These are phyloP conservation scores for Mola mola DNA, from an alignment of 2,113 vertebrate genomes.

Conservation along the genomic window DNA sequence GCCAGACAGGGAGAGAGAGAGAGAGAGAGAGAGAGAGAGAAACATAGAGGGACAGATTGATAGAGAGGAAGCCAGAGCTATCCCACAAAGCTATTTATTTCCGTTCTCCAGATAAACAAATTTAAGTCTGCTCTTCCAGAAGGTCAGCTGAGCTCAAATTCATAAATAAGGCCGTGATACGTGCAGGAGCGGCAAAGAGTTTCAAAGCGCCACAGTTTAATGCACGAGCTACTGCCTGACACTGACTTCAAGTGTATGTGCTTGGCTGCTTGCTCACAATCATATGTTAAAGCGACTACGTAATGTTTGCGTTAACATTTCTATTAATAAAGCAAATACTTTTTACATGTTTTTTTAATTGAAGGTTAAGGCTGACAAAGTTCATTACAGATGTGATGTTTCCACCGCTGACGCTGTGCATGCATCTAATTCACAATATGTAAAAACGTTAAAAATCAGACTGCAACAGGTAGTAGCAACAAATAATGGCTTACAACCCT, in stretches of 20 bases:
- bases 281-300: conserved; percentile 23
- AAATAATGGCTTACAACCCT: too few relatives aligned
- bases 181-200: conserved; percentile 46
- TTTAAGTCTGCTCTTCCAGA: conserved; percentile 70
- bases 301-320: too few relatives aligned
- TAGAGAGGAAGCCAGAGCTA: conserved; percentile 43
- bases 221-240: conserved; percentile 62
- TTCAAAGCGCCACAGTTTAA: conserved; percentile 49
- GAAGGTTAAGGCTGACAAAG: too few relatives aligned
- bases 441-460: too few relatives aligned
- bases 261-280: conserved; percentile 32
- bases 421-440: too few relatives aligned
- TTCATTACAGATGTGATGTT: too few relatives aligned
- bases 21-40: too few relatives aligned
- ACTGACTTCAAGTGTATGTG: conserved; percentile 29
- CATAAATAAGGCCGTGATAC: conserved; percentile 80
- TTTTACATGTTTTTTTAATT: too few relatives aligned
- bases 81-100: conserved; percentile 69
- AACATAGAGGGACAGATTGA: conserved; percentile 51
- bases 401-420: too few relatives aligned
- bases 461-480: too few relatives aligned
- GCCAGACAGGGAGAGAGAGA: conserved; percentile 1
- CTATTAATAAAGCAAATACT: too few relatives aligned
- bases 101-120: conserved; percentile 72
- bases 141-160: conserved; percentile 77